Conservation (phyloP, 2,113 vertebrate genomes). For the Hyperoodon ampullatus region DNA sequence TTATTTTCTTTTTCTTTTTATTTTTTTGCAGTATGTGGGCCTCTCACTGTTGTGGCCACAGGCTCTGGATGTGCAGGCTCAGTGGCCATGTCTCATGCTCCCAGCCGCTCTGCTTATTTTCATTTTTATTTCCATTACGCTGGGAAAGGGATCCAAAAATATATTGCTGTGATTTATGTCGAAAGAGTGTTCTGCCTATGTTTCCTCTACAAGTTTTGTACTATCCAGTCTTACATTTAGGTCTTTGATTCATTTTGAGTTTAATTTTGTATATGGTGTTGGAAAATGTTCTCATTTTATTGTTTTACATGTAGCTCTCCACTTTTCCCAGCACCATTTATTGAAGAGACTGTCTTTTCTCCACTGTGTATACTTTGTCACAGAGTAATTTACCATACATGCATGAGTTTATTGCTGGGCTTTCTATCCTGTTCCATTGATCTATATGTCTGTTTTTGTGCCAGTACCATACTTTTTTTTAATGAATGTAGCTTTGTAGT, state of each 20-base stretch:
- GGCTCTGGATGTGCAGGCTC: accelerated
- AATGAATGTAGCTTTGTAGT: not conserved
- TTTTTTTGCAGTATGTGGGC: too few relatives aligned
- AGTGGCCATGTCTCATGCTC: accelerated
- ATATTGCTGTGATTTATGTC: not conserved
- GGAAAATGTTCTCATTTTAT: not conserved
- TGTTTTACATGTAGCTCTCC: not conserved
- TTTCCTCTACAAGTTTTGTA: not conserved
- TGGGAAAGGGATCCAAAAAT: not conserved
- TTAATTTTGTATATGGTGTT: not conserved
- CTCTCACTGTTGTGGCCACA: too few relatives aligned
- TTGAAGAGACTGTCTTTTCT: not conserved
- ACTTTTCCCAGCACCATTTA: not conserved
- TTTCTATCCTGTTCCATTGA: not conserved
- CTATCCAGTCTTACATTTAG: not conserved
- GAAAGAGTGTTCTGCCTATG: not conserved
- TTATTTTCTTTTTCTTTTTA: not conserved
- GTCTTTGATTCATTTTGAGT: not conserved
- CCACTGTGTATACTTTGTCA: not conserved
- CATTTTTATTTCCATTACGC: not conserved
- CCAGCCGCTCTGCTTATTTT: too few relatives aligned
- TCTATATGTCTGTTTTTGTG: not conserved
- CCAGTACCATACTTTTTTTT: not conserved
- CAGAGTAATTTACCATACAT: not conserved
- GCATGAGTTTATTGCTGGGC: not conserved